Evolutionary conservation across 2,888 invertebrate genomes (phyloP), one percentile per base, ranked within the genome.

Genomic region (Drosophila melanosoma): DNA sequence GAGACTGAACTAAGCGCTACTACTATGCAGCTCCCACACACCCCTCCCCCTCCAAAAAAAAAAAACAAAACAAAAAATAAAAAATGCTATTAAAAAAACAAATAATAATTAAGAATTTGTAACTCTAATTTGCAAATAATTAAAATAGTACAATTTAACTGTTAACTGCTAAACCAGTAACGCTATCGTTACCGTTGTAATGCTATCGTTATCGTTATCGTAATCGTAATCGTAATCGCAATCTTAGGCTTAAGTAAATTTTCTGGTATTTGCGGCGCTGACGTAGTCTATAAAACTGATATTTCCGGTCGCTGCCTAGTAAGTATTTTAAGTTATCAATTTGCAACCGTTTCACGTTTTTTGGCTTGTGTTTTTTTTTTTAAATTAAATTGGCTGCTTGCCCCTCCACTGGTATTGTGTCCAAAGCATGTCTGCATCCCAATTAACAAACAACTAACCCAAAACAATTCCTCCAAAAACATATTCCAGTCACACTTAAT

Each of bases 1-100:
- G 89, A 87, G 87, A 87, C 89, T 88, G 88, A 87, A 69, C 73
- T 78, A 82, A 79, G 81, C 81, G 85, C 82, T 84, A 76, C 76
- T 64, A 63, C 67, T 72, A 59, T 64, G 48, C 65, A 23, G 53
- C 51, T 52, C 49, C 17, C 29, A 53, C 32, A 23, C 23, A 26
- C 60, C 49, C 2, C 35, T 29, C 29, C 29, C 29, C 29, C 6
- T 29, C 29, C 17, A 36, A 29, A 57, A 63, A 65, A 53, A 7
- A 40, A 59, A 63, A 68, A 1, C 15, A 49, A 38, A 11, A 61
- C n/a, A 38, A 29, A 29, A 29, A 29, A 38, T 52, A 56, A 67
- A 40, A 65, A 20, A 48, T 26, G 48, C 52, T 32, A 40, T 6
- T 29, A 1, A 42, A 54, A 57, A 61, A 70, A 51, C 12, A 54